Evolutionary conservation across 1,140 invertebrate genomes (phyloP).

Genomic region (Dufourea novaeangliae): DNA sequence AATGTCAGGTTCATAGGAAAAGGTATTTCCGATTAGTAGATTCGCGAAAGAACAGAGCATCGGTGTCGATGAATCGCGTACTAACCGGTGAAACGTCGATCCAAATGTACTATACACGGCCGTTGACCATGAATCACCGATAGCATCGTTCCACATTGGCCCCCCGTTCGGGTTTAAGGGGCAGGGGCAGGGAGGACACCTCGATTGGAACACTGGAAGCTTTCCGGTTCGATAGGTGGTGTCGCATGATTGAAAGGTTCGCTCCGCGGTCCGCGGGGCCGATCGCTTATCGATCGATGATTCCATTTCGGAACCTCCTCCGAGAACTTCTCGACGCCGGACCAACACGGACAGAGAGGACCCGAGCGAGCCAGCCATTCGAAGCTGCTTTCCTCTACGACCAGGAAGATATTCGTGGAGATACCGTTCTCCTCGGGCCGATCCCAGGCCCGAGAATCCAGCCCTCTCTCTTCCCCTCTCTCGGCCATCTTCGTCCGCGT

Average conservation of each 20-base stretch:
- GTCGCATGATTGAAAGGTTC: slow-evolving; percentile 77
- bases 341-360: not conserved
- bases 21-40: too few relatives aligned
- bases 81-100: slow-evolving; percentile 52
- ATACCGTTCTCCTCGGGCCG: slow-evolving; percentile 38
- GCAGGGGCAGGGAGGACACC: slow-evolving; percentile 16
- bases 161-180: slow-evolving; percentile 14
- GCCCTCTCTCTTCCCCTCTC: slow-evolving; percentile 17
- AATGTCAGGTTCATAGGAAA: too few relatives aligned
- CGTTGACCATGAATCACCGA: slow-evolving; percentile 68
- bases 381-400: slow-evolving; percentile 42
- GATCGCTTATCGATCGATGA: slow-evolving; percentile 75
- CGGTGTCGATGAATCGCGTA: slow-evolving; percentile 22
- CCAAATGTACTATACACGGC: slow-evolving; percentile 54
- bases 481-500: slow-evolving; percentile 41
- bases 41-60: not conserved
- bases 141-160: slow-evolving; percentile 48
- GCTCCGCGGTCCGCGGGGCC: slow-evolving; percentile 45
- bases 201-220: slow-evolving; percentile 66
- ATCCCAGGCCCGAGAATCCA: not conserved
- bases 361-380: not conserved
- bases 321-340: slow-evolving; percentile 18
- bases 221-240: slow-evolving; percentile 69
- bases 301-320: slow-evolving; percentile 67
- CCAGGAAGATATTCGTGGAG: slow-evolving; percentile 47